Evolutionary conservation across 2,797 vertebrate species (phyloP).

Genomic region (Enteromius thamalakanensis): DNA sequence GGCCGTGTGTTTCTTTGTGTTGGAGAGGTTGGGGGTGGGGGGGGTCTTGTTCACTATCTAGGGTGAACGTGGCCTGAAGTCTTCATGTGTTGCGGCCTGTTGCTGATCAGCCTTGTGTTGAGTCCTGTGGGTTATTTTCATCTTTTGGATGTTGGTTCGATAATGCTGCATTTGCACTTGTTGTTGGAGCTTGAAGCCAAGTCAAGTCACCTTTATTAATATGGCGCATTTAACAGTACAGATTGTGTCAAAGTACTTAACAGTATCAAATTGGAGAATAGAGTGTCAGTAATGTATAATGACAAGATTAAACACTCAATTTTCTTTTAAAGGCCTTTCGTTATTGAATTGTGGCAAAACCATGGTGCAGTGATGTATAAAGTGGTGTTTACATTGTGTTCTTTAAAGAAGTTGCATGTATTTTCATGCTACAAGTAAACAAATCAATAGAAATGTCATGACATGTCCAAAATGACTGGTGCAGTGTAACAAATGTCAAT

Average conservation of each 20-base stretch:
- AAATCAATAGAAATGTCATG: background rate
- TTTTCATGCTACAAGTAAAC: background rate
- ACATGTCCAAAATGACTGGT: background rate
- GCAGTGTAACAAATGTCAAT: background rate
- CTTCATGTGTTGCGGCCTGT: conserved; percentile 46
- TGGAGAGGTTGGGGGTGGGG: background rate
- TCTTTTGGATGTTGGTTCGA: background rate
- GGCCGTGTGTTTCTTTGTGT: conserved; percentile 49
- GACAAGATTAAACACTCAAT: no score
- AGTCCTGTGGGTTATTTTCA: background rate
- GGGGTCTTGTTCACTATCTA: conserved; percentile 13
- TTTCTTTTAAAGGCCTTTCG: no score
- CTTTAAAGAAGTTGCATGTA: background rate
- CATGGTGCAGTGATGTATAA: background rate
- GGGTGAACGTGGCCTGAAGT: conserved; percentile 37
- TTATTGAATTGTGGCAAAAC: background rate
- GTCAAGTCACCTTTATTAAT: no score
- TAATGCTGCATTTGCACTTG: background rate
- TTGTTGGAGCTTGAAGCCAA: background rate
- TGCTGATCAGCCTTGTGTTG: conserved; percentile 10
- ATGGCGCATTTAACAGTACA: no score
- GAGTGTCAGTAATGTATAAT: no score
- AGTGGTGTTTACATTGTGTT: background rate
- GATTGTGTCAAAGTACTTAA: no score
- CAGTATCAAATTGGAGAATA: no score